Percentiles rank a stretch among this genome's conserved stretches.
These are phyloP conservation scores for Falco biarmicus DNA, from an alignment of 2,797 vertebrate genomes.

Conservation along the genomic window DNA sequence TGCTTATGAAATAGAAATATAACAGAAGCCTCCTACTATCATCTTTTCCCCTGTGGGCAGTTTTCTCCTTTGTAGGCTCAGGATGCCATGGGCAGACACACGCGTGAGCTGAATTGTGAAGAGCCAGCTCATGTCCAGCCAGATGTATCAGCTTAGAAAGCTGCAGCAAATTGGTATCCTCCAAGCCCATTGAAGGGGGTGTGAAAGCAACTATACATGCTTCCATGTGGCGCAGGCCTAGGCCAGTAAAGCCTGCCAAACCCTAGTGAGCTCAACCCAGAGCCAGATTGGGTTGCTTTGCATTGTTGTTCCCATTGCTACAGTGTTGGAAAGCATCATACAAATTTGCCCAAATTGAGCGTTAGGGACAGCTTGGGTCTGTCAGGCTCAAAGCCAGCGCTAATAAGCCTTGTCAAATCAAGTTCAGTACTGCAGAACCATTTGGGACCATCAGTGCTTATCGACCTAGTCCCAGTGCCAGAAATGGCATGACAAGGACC, in stretches of 20 bases:
- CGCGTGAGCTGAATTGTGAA: background rate
- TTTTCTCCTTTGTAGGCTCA: background rate
- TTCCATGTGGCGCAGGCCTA: background rate
- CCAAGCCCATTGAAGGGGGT: background rate
- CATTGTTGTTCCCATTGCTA: background rate
- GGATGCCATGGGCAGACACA: accelerated
- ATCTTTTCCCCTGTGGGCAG: background rate
- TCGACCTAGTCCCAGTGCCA: background rate
- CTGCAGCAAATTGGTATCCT: background rate
- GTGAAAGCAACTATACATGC: background rate
- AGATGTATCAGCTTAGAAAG: background rate
- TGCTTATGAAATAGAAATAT: background rate
- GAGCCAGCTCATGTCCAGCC: background rate
- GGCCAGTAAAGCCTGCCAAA: background rate
- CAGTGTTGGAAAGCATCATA: background rate
- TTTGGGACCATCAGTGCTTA: background rate
- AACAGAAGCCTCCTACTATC: background rate
- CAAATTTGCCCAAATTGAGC: background rate
- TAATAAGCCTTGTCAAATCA: slow-evolving; percentile 25
- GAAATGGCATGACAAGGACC: background rate
- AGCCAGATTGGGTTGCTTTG: background rate
- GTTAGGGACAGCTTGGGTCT: background rate
- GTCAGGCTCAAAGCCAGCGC: slow-evolving; percentile 31
- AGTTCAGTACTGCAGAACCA: background rate
- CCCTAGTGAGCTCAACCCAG: background rate